Evolutionary conservation across 2,113 vertebrate species (phyloP), one percentile per base, ranked within the genome.

Genomic region (Tragulus kanchil): DNA sequence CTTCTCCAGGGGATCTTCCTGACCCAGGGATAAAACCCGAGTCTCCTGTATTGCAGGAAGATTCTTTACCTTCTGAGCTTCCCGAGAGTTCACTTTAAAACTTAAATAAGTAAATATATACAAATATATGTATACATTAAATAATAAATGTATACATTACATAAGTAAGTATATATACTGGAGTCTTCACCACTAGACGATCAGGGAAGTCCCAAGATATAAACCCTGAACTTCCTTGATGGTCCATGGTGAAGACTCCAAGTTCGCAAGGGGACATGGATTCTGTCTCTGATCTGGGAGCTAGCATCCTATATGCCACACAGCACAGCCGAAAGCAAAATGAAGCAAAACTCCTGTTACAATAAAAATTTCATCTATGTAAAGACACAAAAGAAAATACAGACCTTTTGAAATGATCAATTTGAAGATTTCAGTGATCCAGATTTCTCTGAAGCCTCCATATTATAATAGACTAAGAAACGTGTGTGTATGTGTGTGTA

Each of bases 361-460:
- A 86, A 82, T 67, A 84, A 87, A 61, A 26, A 31, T 25, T 69
- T 50, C 31, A 82, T 62, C 42, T 89, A 15, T 62, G 23, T 45
- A 90, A 85, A 91, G 17, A 83, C 45, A 86, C 16, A 69, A 48
- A 91, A 10, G 12, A 64, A 97, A 97, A 94, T 42, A 31, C 0
- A 4, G 1, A 71, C 73, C 52, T 94, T 95, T 75, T 81, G 17
- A 90, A 59, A 25, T 87, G 10, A 64, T 77, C 36, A 48, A 85
- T 90, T 69, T 88, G 88, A 96, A 93, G 48, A 75, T 26, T 50
- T 15, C 23, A 62, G 45, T 75, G 9, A 89, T 62, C 6, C 8
- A 45, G 1, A 31, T 73, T 94, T 59, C n/a, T 84, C 91, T 81
- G n/a, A 95, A 94, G 52, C 6, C 48, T 87, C 75, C 15, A 84